Evolutionary conservation across 2,888 invertebrate species (phyloP).

Genomic region (Synanthedon formicaeformis): DNA sequence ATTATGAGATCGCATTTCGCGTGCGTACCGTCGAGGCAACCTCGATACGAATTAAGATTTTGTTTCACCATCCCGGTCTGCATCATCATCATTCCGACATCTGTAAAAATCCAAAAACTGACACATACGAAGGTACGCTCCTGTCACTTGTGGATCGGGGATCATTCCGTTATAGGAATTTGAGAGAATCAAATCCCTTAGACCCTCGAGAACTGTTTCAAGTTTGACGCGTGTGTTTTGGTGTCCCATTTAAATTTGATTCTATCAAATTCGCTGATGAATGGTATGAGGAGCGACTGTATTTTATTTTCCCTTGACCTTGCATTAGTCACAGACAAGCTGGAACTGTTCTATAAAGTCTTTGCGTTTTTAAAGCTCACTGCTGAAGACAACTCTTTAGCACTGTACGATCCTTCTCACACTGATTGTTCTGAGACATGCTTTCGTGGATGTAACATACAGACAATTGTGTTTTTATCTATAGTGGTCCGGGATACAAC

Average conservation of each 20-base stretch:
- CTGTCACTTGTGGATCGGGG: slow-evolving; percentile 23
- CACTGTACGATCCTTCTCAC: slow-evolving; percentile 35
- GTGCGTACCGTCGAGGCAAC: slow-evolving; percentile 85
- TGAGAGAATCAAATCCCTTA: slow-evolving; percentile 29
- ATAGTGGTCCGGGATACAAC: slow-evolving; percentile 43
- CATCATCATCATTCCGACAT: slow-evolving; percentile 98
- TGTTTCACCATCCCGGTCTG: slow-evolving; percentile 96
- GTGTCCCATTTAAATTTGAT: slow-evolving; percentile 24
- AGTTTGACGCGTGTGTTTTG: not conserved
- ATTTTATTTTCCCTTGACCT: slow-evolving; percentile 34
- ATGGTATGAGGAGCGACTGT: slow-evolving; percentile 45
- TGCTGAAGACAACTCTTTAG: slow-evolving; percentile 41
- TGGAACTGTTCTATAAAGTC: slow-evolving; percentile 60
- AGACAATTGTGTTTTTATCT: slow-evolving; percentile 27
- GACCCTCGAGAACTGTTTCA: not conserved
- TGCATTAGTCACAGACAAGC: slow-evolving; percentile 63
- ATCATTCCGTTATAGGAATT: slow-evolving; percentile 22
- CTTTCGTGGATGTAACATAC: slow-evolving; percentile 59
- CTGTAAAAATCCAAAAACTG: slow-evolving; percentile 82
- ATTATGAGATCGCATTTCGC: slow-evolving; percentile 50
- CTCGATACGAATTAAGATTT: slow-evolving; percentile 81
- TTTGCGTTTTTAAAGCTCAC: slow-evolving; percentile 55
- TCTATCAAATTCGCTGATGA: slow-evolving; percentile 43
- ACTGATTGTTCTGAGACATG: slow-evolving; percentile 67
- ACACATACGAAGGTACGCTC: slow-evolving; percentile 58